phyloP scores from a whole-genome alignment of 2,797 vertebrate species.

The Crenichthys baileyi region DNA sequence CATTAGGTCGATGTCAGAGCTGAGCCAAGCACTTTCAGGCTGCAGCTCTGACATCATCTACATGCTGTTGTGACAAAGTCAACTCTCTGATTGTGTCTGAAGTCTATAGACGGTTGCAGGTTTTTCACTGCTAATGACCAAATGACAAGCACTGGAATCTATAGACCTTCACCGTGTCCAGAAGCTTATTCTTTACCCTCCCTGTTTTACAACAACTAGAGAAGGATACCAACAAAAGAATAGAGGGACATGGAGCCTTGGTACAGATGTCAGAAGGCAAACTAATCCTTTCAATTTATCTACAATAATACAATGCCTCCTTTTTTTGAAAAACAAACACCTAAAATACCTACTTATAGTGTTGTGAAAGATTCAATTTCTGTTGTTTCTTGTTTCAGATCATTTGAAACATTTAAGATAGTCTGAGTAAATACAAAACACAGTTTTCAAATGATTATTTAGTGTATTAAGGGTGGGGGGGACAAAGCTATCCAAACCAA shows the following conservation, averaged over 20 bases:
- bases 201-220: conserved; percentile 4
- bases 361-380: neutral
- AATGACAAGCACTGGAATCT: conserved; percentile 43
- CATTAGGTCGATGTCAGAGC: conserved; percentile 54
- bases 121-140: conserved; percentile 21
- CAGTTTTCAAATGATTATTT: no score
- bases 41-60: conserved; percentile 54
- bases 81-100: conserved; percentile 25
- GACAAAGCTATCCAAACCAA: no score
- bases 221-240: conserved; percentile 27
- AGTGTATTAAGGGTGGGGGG: no score
- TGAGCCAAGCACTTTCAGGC: neutral
- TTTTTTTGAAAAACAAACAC: no score
- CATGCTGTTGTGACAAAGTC: conserved; percentile 43
- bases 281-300: neutral
- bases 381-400: neutral
- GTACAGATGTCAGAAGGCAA: neutral
- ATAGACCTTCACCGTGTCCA: conserved; percentile 56
- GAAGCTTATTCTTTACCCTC: conserved; percentile 16
- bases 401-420: neutral
- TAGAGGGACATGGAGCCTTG: conserved; percentile 34
- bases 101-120: conserved; percentile 61
- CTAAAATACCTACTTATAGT: neutral
- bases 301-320: neutral
- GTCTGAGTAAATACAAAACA: neutral